Base-by-base conservation (phyloP, 2,113 vertebrate species). In the Cepphus grylle region DNA sequence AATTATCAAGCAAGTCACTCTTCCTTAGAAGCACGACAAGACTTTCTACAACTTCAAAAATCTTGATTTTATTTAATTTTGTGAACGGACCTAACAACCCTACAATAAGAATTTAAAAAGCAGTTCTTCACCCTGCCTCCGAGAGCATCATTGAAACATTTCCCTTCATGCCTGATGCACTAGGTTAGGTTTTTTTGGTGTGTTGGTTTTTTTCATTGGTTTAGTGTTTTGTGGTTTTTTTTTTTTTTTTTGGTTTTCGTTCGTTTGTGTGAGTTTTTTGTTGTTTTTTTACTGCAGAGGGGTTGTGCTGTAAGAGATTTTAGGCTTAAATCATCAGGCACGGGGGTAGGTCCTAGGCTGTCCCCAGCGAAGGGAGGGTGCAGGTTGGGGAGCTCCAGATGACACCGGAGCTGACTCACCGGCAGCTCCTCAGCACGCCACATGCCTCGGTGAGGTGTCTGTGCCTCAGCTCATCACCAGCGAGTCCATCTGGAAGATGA, bases 361-460 rank as follows among this genome's bases (percentile, higher is more conserved):
- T 22, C 29, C 79, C 34, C 66, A 62, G 56, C 1, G 0, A 47
- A 15, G 58, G 52, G 45, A 66, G 15, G 21, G 23, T 22, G 15
- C 30, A 63, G 86, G 58, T 88, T 43, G 15, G 30, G 49, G 40
- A 92, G 81, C 82, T 88, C 61, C 84, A 94, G 58, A 11, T 87
- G 66, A 91, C 1, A 2, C 13, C 53, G 26, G 76, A 81, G 47
- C 66, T 34, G 70, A 92, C 65, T 92, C 84, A 73, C 23, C 4
- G 2, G 47, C 86, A 70, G 70, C 59, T 49, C 49, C 66, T 58
- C 1, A 21, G 52, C 78, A 77, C 2, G 4, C 61, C 40, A 1
- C 0, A 2, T 5, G 25, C 17, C 40, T 11, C 2, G 0, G 32
- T 1, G 15, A 78, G 62, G 74, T 40, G 49, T 34, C 72, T 26